phyloP scores from a whole-genome alignment of 2,113 vertebrate species.

The Dolichotis patagonum region DNA sequence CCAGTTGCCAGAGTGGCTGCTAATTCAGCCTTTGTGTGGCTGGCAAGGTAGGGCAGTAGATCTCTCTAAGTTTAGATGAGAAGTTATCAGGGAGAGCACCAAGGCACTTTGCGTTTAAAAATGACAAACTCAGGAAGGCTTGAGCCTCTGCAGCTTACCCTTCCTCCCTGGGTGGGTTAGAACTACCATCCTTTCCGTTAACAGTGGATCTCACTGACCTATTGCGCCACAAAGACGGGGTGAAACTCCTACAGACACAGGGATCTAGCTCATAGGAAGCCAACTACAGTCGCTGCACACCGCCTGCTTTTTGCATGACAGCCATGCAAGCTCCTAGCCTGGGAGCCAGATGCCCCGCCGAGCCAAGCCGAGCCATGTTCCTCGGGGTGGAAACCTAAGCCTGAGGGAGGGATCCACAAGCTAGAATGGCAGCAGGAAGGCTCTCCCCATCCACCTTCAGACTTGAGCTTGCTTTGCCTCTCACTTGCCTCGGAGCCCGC shows the following conservation, averaged over 20 bases:
- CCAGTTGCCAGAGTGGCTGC: too few relatives aligned
- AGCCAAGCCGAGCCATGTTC: rapidly evolving
- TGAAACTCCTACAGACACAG: rapidly evolving
- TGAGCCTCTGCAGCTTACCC: too few relatives aligned
- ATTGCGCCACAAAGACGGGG: neutral
- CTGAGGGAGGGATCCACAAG: neutral
- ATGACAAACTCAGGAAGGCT: neutral
- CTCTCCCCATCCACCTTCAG: too few relatives aligned
- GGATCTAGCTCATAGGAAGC: neutral
- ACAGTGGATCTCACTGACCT: neutral
- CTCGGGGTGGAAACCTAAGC: neutral
- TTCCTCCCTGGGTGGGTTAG: neutral
- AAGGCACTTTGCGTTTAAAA: neutral
- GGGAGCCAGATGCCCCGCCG: neutral
- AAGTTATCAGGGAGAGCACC: neutral
- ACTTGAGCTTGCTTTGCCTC: too few relatives aligned
- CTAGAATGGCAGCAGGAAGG: neutral
- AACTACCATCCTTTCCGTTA: neutral
- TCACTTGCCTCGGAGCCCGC: too few relatives aligned
- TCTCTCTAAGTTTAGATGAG: neutral
- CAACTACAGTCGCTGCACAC: neutral
- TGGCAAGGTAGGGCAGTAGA: neutral
- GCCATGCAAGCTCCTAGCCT: neutral
- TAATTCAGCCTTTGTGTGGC: too few relatives aligned
- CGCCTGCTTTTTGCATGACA: neutral